Evolutionary conservation across 2,113 vertebrate genomes (phyloP).

Genomic region (Bettongia penicillata): DNA sequence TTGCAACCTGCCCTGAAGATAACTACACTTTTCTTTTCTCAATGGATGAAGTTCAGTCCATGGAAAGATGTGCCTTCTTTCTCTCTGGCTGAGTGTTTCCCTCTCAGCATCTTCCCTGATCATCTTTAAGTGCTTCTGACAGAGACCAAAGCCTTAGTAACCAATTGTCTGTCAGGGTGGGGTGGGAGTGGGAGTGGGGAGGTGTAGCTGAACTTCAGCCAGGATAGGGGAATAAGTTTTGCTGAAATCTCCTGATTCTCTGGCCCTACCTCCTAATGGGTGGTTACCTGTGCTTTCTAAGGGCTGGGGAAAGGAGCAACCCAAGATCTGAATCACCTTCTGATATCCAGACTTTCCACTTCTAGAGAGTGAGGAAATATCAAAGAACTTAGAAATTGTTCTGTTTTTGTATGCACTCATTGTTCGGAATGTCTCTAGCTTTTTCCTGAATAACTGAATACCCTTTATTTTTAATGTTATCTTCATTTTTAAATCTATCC

Average conservation of each 20-base stretch:
- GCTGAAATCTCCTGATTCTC: not conserved
- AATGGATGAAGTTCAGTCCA: not conserved
- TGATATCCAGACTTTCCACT: conserved; percentile 33
- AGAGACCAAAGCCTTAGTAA: not conserved
- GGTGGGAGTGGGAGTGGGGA: not conserved
- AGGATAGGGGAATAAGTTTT: not conserved
- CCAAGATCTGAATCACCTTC: not conserved
- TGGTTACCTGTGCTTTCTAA: conserved; percentile 36
- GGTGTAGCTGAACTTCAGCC: not conserved
- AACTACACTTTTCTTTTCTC: not conserved
- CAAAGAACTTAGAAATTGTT: conserved; percentile 7
- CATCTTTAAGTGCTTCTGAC: not conserved
- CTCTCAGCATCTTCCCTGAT: not conserved
- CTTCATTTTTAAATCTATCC: not conserved
- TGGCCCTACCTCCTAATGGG: not conserved
- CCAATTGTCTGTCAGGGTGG: not conserved
- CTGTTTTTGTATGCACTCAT: not conserved
- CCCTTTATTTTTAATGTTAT: not conserved
- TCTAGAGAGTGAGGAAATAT: not conserved
- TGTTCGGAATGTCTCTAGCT: not conserved
- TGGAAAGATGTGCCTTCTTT: not conserved
- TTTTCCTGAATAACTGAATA: not conserved
- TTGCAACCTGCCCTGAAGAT: not conserved
- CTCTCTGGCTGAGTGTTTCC: not conserved
- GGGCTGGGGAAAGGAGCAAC: not conserved